Evolutionary conservation across 2,888 invertebrate species (phyloP).

Genomic region (Argyresthia albistria): DNA sequence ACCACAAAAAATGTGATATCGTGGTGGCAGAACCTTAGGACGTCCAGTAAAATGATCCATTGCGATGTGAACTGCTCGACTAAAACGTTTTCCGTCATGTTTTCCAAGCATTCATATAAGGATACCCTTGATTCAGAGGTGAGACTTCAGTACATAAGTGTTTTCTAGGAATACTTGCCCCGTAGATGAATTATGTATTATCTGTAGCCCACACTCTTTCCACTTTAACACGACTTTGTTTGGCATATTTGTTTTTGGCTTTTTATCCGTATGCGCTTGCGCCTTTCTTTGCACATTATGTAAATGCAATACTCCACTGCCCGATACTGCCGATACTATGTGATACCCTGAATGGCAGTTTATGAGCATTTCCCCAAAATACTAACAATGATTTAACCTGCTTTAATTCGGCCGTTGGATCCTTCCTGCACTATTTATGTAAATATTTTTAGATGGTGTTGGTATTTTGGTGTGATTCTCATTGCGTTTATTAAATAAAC

Average conservation of each 20-base stretch:
- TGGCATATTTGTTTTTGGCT: no score
- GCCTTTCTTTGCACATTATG: constrained; percentile 12
- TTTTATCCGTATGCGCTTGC: not conserved
- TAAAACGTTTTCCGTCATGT: constrained; percentile 50
- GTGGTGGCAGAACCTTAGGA: constrained; percentile 5
- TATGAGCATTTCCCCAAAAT: constrained; percentile 61
- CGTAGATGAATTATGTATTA: not conserved
- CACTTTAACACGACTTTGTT: no score
- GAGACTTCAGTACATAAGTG: constrained; percentile 23
- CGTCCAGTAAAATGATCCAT: constrained; percentile 49
- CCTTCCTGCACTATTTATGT: constrained; percentile 43
- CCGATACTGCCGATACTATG: not conserved
- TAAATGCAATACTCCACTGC: constrained; percentile 28
- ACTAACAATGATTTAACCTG: constrained; percentile 57
- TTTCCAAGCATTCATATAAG: constrained; percentile 61
- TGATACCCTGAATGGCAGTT: constrained; percentile 15
- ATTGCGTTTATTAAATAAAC: constrained; percentile 42
- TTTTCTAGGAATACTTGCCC: constrained; percentile 3
- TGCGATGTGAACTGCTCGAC: constrained; percentile 31
- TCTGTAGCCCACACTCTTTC: not conserved
- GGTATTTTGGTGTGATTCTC: constrained; percentile 68
- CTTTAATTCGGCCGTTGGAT: constrained; percentile 24
- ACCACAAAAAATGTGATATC: not conserved
- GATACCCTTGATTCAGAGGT: constrained; percentile 55
- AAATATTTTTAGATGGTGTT: constrained; percentile 52